These are phyloP conservation scores for Chrysolina americana DNA, from an alignment of 2,888 invertebrate genomes.

Conservation along the genomic window DNA sequence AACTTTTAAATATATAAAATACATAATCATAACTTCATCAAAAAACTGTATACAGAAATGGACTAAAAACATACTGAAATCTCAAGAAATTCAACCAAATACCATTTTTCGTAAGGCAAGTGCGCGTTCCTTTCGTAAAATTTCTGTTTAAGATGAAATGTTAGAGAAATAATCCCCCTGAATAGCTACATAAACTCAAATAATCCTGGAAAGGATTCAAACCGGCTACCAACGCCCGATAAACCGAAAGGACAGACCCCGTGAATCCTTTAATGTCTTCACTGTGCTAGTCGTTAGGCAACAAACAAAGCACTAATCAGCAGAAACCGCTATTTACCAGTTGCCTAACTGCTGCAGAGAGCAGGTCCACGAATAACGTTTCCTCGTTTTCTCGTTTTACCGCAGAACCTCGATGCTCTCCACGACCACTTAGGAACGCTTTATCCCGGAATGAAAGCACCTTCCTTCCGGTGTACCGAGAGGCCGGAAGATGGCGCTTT, in stretches of 20 bases:
- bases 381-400: neutral
- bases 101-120: no score
- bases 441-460: constrained; percentile 95
- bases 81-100: no score
- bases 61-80: no score
- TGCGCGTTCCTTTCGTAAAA: no score
- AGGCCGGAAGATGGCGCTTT: constrained; percentile 89
- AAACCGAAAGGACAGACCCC: neutral
- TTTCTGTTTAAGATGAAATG: no score
- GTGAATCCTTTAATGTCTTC: constrained; percentile 14
- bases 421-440: constrained; percentile 95
- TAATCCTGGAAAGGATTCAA: neutral
- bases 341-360: constrained; percentile 2
- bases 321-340: neutral
- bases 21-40: no score
- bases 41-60: no score
- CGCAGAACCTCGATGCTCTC: constrained; percentile 93
- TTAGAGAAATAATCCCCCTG: neutral
- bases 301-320: constrained; percentile 9
- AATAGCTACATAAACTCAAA: neutral
- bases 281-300: constrained; percentile 5
- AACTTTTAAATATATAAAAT: no score
- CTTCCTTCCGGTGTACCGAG: constrained; percentile 96
- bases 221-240: neutral
- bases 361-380: neutral